Conservation (phyloP, 2,888 invertebrate genomes). For the Rhodophaea formosa region DNA sequence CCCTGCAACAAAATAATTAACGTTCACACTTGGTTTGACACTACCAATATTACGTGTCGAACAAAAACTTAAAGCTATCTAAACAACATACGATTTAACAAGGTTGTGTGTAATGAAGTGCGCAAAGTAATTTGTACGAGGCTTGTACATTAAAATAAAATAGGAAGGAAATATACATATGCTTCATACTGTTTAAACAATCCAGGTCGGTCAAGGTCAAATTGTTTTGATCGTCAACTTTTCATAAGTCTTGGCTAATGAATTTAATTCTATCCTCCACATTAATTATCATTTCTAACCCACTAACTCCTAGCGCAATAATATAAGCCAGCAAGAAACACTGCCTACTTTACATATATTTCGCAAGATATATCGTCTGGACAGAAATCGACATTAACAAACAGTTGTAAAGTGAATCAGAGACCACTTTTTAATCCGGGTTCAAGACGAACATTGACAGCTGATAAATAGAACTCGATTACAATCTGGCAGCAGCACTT, state of each 20-base stretch:
- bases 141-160: background rate
- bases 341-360: slow-evolving; percentile 3
- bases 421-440: slow-evolving; percentile 9
- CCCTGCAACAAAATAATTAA: slow-evolving; percentile 54
- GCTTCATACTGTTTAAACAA: too few relatives aligned
- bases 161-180: too few relatives aligned
- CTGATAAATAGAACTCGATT: slow-evolving; percentile 10
- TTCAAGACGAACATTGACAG: background rate
- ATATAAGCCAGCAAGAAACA: background rate
- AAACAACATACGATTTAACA: background rate
- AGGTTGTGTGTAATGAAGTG: slow-evolving; percentile 2
- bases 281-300: background rate
- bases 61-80: background rate
- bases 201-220: background rate
- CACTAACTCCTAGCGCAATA: background rate
- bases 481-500: slow-evolving; percentile 10
- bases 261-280: too few relatives aligned
- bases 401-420: slow-evolving; percentile 8
- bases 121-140: background rate
- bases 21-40: background rate
- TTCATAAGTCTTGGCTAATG: too few relatives aligned
- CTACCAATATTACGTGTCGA: background rate
- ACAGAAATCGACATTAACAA: slow-evolving; percentile 5
- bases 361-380: slow-evolving; percentile 10
- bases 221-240: background rate